Evolutionary conservation across 1,140 invertebrate genomes (phyloP).

Genomic region (Semibalanus balanoides): DNA sequence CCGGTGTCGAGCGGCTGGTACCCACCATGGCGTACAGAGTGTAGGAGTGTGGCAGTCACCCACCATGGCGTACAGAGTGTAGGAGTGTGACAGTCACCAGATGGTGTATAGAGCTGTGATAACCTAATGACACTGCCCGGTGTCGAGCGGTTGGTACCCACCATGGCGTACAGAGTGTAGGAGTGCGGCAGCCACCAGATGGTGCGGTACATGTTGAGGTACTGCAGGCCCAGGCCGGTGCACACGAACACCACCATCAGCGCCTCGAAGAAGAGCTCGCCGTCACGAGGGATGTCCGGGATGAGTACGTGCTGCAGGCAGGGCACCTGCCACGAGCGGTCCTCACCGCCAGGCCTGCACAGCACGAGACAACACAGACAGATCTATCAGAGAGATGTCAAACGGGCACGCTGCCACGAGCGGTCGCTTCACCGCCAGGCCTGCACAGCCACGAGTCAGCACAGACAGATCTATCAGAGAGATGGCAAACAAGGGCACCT

Average conservation of each 20-base stretch:
- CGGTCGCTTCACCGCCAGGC: too few species aligned
- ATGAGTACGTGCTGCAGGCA: conserved; percentile 54
- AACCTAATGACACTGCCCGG: too few species aligned
- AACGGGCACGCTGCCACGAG: too few species aligned
- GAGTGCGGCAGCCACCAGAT: conserved; percentile 95
- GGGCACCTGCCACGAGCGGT: conserved; percentile 37
- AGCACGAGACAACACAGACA: conserved; percentile 10
- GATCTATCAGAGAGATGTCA: too few species aligned
- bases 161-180: conserved; percentile 72
- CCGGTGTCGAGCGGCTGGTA: too few species aligned
- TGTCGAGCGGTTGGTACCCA: too few species aligned
- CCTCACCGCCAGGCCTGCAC: conserved; percentile 45
- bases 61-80: conserved; percentile 76
- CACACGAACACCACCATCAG: conserved; percentile 56
- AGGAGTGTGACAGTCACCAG: conserved; percentile 92
- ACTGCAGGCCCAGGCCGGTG: conserved; percentile 64
- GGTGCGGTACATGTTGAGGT: conserved; percentile 85
- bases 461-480: too few species aligned
- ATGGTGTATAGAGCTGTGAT: too few species aligned
- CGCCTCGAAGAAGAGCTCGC: conserved; percentile 69
- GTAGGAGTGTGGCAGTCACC: conserved; percentile 73
- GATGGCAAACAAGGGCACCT: too few species aligned
- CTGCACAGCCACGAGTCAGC: too few species aligned
- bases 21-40: conserved; percentile 73
- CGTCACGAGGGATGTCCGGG: conserved; percentile 66